Base-by-base conservation (phyloP, 2,888 invertebrate genomes). In the Campoplex capitator region DNA sequence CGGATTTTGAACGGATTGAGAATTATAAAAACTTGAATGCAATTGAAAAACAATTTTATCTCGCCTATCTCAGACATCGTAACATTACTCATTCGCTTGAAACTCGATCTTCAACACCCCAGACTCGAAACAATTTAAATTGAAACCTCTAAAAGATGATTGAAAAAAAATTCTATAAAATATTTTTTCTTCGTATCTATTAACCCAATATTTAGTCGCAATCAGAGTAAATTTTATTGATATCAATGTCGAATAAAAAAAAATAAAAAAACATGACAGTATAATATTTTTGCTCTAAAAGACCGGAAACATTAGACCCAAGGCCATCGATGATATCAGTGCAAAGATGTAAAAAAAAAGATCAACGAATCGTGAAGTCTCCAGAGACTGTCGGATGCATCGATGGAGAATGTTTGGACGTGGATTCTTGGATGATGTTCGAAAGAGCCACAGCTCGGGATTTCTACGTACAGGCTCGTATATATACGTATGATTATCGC, bases 351-450 rank as follows among this genome's bases (percentile, higher is more conserved):
- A 9, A 9, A 38, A 45, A 38, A 45, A 9, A 51, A 32, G 32
- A 18, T 51, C 71, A n/a, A 4, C 23, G 6, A 28, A 9, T 32
- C 51, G 3, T 16, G 73, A 18, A 73, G 16, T 42, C 71, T 48
- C 32, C 11, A 65, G 23, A 51, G 83, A 75, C 48, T 28, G 11
- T 82, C 32, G 70, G 73, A 83, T 74, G 77, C 83, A 77, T 80
- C 81, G 75, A 35, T 62, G 65, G 76, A 86, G 88, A 89, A 86
- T 89, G 88, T 83, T 85, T 84, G 74, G 82, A 79, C 62, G 87
- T 56, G 87, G 76, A 86, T 89, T 89, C 88, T 74, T 75, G 87
- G 76, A 87, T 87, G 87, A 88, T 88, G 88, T 89, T 77, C 71
- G 84, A 74, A 84, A 87, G 87, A 84, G 73, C 79, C 83, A 86